Evolutionary conservation across 2,797 vertebrate species (phyloP).

Genomic region (Cirrhinus molitorella): DNA sequence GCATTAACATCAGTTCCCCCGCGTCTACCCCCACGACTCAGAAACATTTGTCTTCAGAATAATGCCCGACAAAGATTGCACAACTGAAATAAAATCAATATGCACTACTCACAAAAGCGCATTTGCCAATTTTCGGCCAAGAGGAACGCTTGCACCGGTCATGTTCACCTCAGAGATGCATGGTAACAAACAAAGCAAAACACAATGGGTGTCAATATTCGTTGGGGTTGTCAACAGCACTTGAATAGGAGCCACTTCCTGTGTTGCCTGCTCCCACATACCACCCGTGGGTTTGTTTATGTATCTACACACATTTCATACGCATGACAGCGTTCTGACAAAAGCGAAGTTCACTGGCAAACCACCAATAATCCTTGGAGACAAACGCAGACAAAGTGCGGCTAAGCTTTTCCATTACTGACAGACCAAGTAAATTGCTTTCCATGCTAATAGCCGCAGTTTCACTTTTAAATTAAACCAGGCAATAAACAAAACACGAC

Average conservation of each 20-base stretch:
- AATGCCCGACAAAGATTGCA: constrained; percentile 21
- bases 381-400: constrained; percentile 27
- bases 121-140: constrained; percentile 25
- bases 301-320: constrained; percentile 4
- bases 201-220: constrained; percentile 19
- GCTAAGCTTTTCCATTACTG: constrained; percentile 39
- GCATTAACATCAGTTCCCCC: constrained; percentile 26
- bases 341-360: constrained; percentile 38
- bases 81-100: constrained; percentile 43
- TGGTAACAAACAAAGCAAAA: constrained; percentile 29
- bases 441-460: constrained; percentile 36
- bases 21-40: neutral
- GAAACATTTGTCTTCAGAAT: constrained; percentile 27
- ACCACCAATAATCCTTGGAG: constrained; percentile 36
- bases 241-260: constrained; percentile 33
- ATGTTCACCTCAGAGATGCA: constrained; percentile 26
- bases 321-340: constrained; percentile 28
- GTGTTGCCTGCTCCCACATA: neutral
- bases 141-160: neutral
- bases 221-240: constrained; percentile 14
- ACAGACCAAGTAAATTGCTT: constrained; percentile 45
- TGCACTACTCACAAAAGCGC: constrained; percentile 7
- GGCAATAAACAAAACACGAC: constrained; percentile 32
- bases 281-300: neutral
- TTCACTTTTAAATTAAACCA: constrained; percentile 44